Percentiles rank a stretch among this genome's conserved stretches.
Conservation (phyloP, 2,888 invertebrate genomes). For the Synergus laeviventris region DNA sequence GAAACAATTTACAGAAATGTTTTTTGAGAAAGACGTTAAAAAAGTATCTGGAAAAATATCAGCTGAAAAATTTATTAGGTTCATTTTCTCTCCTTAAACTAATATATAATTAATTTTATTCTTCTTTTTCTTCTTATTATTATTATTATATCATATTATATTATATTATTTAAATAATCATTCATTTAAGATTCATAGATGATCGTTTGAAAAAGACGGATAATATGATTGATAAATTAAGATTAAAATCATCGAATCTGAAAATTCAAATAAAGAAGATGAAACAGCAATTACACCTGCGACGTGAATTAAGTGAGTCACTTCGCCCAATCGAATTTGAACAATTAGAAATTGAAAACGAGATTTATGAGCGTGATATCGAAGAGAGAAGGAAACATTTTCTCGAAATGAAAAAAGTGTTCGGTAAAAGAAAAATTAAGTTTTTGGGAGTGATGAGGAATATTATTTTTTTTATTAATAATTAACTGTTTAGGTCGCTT, state of each 20-base stretch:
- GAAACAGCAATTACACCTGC: constrained; percentile 78
- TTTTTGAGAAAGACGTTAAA: constrained; percentile 79
- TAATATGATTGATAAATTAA: constrained; percentile 79
- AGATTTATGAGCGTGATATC: constrained; percentile 77
- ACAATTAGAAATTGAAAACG: constrained; percentile 80
- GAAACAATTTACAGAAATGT: constrained; percentile 77
- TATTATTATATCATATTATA: no score
- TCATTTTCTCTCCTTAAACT: constrained; percentile 8
- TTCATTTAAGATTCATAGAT: constrained; percentile 78
- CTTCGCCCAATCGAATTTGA: constrained; percentile 82
- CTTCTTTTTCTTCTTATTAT: background rate
- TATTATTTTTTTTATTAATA: background rate
- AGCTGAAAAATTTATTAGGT: constrained; percentile 78
- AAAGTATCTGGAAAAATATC: constrained; percentile 81
- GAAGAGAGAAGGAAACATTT: constrained; percentile 79
- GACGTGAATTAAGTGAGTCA: constrained; percentile 79
- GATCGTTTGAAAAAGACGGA: constrained; percentile 80
- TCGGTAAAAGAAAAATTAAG: constrained; percentile 71
- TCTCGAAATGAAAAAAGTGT: constrained; percentile 79
- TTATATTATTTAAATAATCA: background rate
- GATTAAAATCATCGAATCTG: constrained; percentile 79
- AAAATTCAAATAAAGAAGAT: constrained; percentile 79
- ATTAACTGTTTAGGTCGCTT: constrained; percentile 70
- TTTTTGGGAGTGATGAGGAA: background rate
- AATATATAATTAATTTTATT: background rate